A percentile compares a stretch with the other conserved stretches of the same genome.
Evolutionary conservation across 2,113 vertebrate species (phyloP).

Genomic region (Scortum barcoo): DNA sequence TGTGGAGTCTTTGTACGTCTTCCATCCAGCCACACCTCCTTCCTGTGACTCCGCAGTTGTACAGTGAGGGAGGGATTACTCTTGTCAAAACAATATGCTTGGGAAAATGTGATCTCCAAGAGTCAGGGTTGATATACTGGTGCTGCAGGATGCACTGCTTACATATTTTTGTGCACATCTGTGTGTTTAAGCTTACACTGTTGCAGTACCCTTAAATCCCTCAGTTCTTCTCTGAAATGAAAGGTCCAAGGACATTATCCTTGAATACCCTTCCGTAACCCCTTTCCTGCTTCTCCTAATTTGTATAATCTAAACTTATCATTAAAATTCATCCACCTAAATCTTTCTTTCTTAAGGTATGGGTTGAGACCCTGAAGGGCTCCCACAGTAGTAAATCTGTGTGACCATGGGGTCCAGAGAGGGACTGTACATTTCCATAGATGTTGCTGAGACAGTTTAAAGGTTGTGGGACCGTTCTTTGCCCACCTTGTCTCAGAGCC

Average conservation of each 20-base stretch:
- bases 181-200: slow-evolving; percentile 1
- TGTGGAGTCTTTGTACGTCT: background rate
- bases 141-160: background rate
- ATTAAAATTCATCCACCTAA: slow-evolving; percentile 24
- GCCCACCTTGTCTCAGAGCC: slow-evolving; percentile 1
- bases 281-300: slow-evolving; percentile 8
- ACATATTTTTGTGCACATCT: background rate
- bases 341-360: slow-evolving; percentile 25
- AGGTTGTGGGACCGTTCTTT: slow-evolving; percentile 19
- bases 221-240: slow-evolving; percentile 37
- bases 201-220: slow-evolving; percentile 35
- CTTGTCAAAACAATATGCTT: background rate
- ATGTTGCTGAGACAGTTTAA: slow-evolving; percentile 23
- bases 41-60: background rate
- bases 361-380: background rate
- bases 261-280: slow-evolving; percentile 6
- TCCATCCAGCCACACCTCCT: background rate
- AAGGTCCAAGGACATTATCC: slow-evolving; percentile 33
- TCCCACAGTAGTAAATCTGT: slow-evolving; percentile 24
- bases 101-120: background rate
- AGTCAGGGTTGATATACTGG: background rate
- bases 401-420: background rate
- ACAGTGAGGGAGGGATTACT: background rate
- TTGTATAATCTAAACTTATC: slow-evolving; percentile 16
- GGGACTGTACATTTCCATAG: background rate